Evolutionary conservation across 64 coral and sea anemone genomes (phyloP).

Genomic region (Exaiptasia diaphana): DNA sequence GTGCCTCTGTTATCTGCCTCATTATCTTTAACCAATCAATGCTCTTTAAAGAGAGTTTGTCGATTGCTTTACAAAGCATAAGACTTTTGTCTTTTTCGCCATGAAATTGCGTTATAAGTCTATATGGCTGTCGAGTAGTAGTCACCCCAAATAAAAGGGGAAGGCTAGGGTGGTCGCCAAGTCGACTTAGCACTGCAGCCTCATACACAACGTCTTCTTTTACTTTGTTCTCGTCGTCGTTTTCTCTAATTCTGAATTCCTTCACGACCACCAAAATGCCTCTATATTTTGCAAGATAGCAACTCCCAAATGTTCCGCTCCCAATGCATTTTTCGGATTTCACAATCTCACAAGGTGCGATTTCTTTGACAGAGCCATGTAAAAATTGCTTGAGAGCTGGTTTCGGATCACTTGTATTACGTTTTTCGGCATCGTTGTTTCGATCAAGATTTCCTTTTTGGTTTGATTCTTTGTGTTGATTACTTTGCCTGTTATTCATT

Average conservation of each 20-base stretch:
- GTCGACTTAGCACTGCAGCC: conserved; percentile 33
- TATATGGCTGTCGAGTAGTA: conserved; percentile 7
- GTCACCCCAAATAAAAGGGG: conserved; percentile 43
- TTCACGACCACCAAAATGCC: conserved; percentile 46
- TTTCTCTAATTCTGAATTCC: not conserved
- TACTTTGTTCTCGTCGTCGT: not conserved
- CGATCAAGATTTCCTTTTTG: not conserved
- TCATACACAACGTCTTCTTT: conserved; percentile 40
- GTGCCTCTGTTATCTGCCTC: not conserved
- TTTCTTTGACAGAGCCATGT: conserved; percentile 8
- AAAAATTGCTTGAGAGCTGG: not conserved
- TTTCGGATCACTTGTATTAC: not conserved
- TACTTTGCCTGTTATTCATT: not conserved
- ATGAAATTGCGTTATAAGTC: conserved; percentile 49
- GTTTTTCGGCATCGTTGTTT: not conserved
- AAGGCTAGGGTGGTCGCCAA: conserved; percentile 44
- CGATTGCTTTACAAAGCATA: conserved; percentile 14
- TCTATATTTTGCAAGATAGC: conserved; percentile 52
- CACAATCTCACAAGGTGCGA: not conserved
- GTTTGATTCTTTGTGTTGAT: not conserved
- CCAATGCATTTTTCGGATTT: not conserved
- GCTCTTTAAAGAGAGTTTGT: conserved; percentile 8
- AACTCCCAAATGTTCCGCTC: conserved; percentile 1
- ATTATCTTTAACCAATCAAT: conserved; percentile 25
- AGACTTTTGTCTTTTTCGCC: conserved; percentile 9